These are phyloP conservation scores for Oedothorax gibbosus DNA, from an alignment of 1,140 invertebrate genomes.

Conservation along the genomic window DNA sequence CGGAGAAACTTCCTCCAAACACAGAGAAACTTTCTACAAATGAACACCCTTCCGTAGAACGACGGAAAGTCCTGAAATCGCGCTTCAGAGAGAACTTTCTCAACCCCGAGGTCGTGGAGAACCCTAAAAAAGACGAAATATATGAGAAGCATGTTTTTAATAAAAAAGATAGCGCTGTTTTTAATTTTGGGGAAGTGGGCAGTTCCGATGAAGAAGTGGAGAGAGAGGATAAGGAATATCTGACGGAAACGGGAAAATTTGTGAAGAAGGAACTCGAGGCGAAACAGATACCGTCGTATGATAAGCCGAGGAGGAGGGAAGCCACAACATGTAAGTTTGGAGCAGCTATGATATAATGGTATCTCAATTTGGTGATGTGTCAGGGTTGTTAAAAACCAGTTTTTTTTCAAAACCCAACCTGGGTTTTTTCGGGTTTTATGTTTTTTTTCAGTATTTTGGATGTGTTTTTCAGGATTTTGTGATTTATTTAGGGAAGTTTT, in stretches of 20 bases:
- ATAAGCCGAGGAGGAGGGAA: background rate
- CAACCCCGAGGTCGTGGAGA: background rate
- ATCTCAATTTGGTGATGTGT: too few species aligned
- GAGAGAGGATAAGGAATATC: constrained; percentile 80
- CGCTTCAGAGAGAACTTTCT: background rate
- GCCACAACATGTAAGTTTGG: constrained; percentile 17
- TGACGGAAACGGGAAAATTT: constrained; percentile 75
- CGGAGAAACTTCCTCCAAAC: too few species aligned
- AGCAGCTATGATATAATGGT: too few species aligned
- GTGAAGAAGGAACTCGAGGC: constrained; percentile 72
- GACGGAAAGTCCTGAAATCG: background rate
- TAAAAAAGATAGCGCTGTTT: constrained; percentile 69
- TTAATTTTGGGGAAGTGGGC: constrained; percentile 74
- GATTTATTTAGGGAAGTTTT: too few species aligned
- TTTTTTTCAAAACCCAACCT: too few species aligned
- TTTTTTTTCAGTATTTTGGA: too few species aligned
- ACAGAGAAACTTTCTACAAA: too few species aligned
- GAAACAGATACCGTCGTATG: background rate
- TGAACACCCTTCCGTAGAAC: too few species aligned
- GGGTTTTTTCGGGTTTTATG: too few species aligned
- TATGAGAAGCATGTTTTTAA: background rate
- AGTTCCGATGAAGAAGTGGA: constrained; percentile 84
- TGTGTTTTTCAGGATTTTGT: too few species aligned
- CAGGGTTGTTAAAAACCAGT: too few species aligned
- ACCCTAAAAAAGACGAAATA: background rate